phyloP scores from a whole-genome alignment of 2,113 vertebrate genomes.

The Fulmarus glacialis region DNA sequence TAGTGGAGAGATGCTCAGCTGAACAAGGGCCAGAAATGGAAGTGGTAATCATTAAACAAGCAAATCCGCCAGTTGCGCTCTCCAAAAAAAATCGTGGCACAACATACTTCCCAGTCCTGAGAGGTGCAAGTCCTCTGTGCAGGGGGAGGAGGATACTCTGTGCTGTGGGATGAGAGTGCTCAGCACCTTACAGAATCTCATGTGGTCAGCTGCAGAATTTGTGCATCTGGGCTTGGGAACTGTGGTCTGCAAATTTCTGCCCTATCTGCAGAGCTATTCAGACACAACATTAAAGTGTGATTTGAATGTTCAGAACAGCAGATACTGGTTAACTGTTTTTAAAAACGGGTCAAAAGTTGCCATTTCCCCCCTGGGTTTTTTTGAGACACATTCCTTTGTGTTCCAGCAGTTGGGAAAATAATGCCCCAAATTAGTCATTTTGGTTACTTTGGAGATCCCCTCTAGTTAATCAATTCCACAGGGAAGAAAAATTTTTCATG shows the following conservation, averaged over 20 bases:
- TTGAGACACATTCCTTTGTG: background rate
- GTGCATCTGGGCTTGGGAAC: background rate
- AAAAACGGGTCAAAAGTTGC: background rate
- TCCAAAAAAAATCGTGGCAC: constrained; percentile 10
- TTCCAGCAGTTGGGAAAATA: background rate
- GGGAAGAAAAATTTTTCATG: background rate
- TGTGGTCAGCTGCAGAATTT: background rate
- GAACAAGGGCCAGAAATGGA: constrained; percentile 34
- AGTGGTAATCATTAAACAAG: constrained; percentile 58
- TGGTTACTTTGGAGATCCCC: background rate
- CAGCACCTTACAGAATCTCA: background rate
- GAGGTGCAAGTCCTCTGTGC: background rate
- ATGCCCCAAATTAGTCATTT: background rate
- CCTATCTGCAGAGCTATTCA: constrained; percentile 5
- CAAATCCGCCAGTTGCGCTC: background rate
- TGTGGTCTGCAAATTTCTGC: background rate
- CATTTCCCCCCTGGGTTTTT: background rate
- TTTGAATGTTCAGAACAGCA: background rate
- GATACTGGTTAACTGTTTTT: background rate
- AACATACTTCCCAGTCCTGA: background rate
- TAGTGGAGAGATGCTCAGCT: background rate
- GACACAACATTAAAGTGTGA: background rate
- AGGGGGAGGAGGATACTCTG: background rate
- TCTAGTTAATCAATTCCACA: background rate
- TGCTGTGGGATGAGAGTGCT: background rate